These are phyloP conservation scores for Campylomormyrus tamandua DNA, from an alignment of 2,113 vertebrate species.

Conservation along the genomic window DNA sequence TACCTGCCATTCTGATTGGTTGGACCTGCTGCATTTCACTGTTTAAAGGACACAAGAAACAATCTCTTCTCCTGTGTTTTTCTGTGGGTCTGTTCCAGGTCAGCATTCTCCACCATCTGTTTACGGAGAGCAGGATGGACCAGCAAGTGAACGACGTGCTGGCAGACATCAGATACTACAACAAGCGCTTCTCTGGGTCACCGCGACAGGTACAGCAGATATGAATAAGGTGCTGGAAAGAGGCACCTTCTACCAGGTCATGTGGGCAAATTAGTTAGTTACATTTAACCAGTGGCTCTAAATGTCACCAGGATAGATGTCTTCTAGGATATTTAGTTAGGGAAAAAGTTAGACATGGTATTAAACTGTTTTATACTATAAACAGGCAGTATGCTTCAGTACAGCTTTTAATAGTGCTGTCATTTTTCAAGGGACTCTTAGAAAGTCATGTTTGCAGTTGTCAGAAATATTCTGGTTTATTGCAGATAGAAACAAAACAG, in stretches of 20 bases:
- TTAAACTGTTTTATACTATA: neutral
- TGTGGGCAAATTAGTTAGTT: neutral
- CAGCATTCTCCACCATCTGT: slow-evolving; percentile 50
- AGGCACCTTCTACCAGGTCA: neutral
- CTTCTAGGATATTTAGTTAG: neutral
- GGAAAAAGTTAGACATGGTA: neutral
- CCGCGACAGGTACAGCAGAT: slow-evolving; percentile 47
- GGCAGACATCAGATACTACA: slow-evolving; percentile 66
- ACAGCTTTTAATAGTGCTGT: neutral
- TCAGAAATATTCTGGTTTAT: neutral
- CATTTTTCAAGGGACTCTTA: neutral
- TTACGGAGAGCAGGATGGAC: slow-evolving; percentile 52
- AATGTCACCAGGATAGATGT: neutral
- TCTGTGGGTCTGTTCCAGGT: slow-evolving; percentile 43
- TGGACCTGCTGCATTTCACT: neutral
- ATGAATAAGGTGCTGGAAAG: neutral
- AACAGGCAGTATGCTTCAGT: neutral
- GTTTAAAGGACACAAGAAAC: neutral
- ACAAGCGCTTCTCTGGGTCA: slow-evolving; percentile 71
- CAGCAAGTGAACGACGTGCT: slow-evolving; percentile 47
- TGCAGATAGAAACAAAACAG: neutral
- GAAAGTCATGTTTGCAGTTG: neutral
- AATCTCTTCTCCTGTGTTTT: neutral
- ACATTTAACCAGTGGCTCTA: neutral
- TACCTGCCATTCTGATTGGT: neutral